These are phyloP conservation scores for Nesogale talazaci DNA, from an alignment of 2,113 vertebrate species.

Conservation along the genomic window DNA sequence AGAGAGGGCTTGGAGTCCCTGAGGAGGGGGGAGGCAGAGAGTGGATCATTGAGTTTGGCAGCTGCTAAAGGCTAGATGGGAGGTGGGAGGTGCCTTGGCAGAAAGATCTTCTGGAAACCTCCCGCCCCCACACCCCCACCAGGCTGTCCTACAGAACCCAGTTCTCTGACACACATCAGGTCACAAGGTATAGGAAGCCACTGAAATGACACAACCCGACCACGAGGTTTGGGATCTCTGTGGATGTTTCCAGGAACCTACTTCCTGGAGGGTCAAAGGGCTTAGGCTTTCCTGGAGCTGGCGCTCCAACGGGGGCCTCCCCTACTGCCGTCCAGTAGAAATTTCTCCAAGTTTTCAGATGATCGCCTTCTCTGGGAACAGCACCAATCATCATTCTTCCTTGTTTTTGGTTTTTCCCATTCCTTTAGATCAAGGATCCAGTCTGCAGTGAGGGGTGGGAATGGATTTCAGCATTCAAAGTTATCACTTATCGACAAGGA, in stretches of 20 bases:
- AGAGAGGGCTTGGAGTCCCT: neutral
- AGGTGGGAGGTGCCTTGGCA: neutral
- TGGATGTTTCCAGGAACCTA: neutral
- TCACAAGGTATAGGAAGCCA: neutral
- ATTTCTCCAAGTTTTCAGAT: neutral
- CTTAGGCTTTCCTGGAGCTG: neutral
- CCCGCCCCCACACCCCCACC: too few relatives aligned
- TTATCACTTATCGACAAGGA: neutral
- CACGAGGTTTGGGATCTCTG: neutral
- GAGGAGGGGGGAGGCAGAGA: neutral
- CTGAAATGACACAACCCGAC: neutral
- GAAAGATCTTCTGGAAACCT: neutral
- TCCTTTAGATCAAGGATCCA: neutral
- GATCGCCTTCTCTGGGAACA: neutral
- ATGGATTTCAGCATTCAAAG: slow-evolving; percentile 11
- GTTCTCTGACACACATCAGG: neutral
- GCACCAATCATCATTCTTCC: neutral
- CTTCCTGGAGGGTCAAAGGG: neutral
- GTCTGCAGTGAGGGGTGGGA: neutral
- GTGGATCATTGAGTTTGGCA: neutral
- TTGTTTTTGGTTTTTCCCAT: neutral
- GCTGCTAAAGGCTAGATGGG: neutral
- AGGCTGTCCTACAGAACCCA: neutral
- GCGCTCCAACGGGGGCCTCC: neutral
- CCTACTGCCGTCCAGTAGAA: neutral